Conservation (phyloP, 2,113 vertebrate genomes). For the Chroicocephalus ridibundus region DNA sequence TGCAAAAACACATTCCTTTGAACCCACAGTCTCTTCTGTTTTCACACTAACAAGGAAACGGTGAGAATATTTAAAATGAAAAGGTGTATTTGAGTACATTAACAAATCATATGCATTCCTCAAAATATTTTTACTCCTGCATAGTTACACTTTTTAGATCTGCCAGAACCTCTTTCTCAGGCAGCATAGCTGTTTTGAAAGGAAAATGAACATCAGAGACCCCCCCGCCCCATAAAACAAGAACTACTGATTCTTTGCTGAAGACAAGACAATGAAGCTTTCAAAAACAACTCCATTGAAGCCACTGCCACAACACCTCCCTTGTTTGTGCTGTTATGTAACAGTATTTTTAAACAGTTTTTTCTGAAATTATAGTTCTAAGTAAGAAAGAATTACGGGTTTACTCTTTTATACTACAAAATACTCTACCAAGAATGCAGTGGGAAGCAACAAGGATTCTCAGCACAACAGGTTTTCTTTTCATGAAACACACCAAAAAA, state of each 20-base stretch:
- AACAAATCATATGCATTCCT: not conserved
- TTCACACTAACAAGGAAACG: not conserved
- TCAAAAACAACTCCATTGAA: not conserved
- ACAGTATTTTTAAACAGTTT: not conserved
- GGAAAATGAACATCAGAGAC: not conserved
- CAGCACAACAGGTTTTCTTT: not conserved
- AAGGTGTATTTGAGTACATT: not conserved
- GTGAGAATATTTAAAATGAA: not conserved
- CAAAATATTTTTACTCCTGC: not conserved
- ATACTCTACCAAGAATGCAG: not conserved
- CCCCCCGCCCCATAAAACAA: not conserved
- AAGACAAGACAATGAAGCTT: not conserved
- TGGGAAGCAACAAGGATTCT: not conserved
- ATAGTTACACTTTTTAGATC: not conserved
- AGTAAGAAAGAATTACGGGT: not conserved
- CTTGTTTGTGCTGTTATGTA: not conserved
- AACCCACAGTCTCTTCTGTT: not conserved
- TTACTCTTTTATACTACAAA: not conserved
- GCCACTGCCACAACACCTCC: not conserved
- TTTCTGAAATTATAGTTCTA: not conserved
- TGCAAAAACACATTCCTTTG: not conserved
- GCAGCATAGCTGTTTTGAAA: not conserved
- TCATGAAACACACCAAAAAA: not conserved
- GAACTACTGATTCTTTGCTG: not conserved
- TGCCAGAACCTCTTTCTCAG: not conserved